Evolutionary conservation across 2,888 invertebrate species (phyloP).

Genomic region (Cheilosia vernalis): DNA sequence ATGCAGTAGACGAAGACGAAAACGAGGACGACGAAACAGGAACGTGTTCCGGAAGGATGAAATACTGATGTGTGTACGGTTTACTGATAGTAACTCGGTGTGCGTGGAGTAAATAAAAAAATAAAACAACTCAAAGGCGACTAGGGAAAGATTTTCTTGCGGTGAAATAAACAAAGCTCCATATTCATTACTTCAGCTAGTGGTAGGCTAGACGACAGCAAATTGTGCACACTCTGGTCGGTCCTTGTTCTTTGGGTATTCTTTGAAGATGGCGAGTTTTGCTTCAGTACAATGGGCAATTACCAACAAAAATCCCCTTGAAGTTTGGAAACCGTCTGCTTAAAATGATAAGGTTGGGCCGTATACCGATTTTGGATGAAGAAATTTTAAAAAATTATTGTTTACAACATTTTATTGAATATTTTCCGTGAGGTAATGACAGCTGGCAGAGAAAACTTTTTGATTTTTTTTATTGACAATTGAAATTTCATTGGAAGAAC

Average conservation of each 20-base stretch:
- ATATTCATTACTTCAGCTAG: conserved; percentile 69
- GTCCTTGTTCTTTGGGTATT: conserved; percentile 3
- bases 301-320: neutral
- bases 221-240: conserved; percentile 33
- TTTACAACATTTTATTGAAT: conserved; percentile 66
- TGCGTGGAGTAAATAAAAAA: conserved; percentile 25
- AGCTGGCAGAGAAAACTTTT: conserved; percentile 70
- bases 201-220: conserved; percentile 33
- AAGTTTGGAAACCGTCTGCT: neutral
- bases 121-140: conserved; percentile 57
- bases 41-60: conserved; percentile 34
- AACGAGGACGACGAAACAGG: conserved; percentile 40
- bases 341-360: conserved; percentile 14
- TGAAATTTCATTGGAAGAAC: conserved; percentile 37
- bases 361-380: conserved; percentile 17
- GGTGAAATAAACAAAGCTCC: conserved; percentile 71
- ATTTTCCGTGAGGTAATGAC: conserved; percentile 72
- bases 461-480: conserved; percentile 65
- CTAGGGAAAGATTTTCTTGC: conserved; percentile 72
- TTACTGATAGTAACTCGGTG: conserved; percentile 40
- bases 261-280: conserved; percentile 31
- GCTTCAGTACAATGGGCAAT: neutral
- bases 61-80: conserved; percentile 37
- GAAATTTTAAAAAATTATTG: conserved; percentile 48
- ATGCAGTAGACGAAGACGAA: conserved; percentile 18